Evolutionary conservation across 1,140 invertebrate species (phyloP).

Genomic region (Antheraea mylitta): DNA sequence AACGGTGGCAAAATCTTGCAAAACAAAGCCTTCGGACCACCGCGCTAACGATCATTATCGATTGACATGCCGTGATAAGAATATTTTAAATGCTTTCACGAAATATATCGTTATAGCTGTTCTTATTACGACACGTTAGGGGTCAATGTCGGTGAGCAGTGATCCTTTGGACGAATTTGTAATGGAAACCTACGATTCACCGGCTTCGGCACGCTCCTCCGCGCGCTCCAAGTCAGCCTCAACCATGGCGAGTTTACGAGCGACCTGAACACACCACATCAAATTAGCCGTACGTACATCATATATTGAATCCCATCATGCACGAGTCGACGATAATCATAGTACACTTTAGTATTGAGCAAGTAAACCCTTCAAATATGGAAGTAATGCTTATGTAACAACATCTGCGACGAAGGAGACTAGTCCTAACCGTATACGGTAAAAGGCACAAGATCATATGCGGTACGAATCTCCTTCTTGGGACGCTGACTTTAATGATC

Average conservation of each 20-base stretch:
- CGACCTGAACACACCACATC: conserved; percentile 88
- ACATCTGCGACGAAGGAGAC: conserved; percentile 59
- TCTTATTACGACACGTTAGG: conserved; percentile 17
- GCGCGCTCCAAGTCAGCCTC: conserved; percentile 99
- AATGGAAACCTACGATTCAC: conserved; percentile 96
- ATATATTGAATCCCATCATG: conserved; percentile 27
- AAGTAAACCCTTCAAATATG: conserved; percentile 58
- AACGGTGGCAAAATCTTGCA: conserved; percentile 64
- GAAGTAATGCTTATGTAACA: conserved; percentile 68
- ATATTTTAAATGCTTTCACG: conserved; percentile 17
- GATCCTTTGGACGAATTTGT: conserved; percentile 32
- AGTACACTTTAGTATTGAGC: conserved; percentile 36
- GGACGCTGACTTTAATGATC: conserved; percentile 63
- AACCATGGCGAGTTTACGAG: conserved; percentile 99
- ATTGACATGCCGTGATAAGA: conserved; percentile 28
- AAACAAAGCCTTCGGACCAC: conserved; percentile 53
- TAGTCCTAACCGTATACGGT: conserved; percentile 58
- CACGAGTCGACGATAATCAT: conserved; percentile 23
- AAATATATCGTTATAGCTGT: conserved; percentile 17
- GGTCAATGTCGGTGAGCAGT: conserved; percentile 26
- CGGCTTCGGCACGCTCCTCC: conserved; percentile 99
- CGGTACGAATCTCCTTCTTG: conserved; percentile 56
- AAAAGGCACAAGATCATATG: conserved; percentile 59
- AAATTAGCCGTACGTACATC: conserved; percentile 35
- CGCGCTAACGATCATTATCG: conserved; percentile 40